Percentiles rank a stretch among this genome's conserved stretches.
Evolutionary conservation across 2,888 invertebrate species (phyloP).

Genomic region (Lithophane semibrunnea): DNA sequence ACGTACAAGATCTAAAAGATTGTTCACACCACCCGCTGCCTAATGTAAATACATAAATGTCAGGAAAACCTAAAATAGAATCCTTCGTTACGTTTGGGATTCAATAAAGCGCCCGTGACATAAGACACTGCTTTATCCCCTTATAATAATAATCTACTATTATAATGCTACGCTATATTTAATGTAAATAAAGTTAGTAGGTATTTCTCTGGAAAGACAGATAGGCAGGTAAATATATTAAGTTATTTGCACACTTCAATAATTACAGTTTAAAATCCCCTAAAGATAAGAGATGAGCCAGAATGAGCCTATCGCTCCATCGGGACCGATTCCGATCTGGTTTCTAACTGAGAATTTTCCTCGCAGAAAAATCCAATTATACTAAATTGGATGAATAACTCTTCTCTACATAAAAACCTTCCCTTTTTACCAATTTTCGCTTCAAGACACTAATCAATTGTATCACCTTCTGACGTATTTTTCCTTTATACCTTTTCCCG

Average conservation of each 20-base stretch:
- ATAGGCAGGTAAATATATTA: not conserved
- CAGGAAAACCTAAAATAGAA: too few species aligned
- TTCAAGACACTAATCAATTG: slow-evolving; percentile 36
- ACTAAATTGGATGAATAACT: slow-evolving; percentile 44
- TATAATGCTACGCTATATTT: not conserved
- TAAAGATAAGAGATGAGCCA: not conserved
- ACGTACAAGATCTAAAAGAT: too few species aligned
- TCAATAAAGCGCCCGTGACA: too few species aligned
- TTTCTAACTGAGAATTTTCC: slow-evolving; percentile 16
- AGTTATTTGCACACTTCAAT: not conserved
- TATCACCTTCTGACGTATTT: slow-evolving; percentile 43
- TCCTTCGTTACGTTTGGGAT: too few species aligned
- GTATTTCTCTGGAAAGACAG: not conserved
- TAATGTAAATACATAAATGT: too few species aligned
- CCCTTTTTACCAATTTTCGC: slow-evolving; percentile 35
- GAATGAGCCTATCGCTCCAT: not conserved
- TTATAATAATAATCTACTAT: too few species aligned
- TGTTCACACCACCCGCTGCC: too few species aligned
- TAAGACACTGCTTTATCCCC: too few species aligned
- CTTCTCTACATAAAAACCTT: slow-evolving; percentile 20
- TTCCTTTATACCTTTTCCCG: not conserved
- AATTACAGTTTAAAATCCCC: slow-evolving; percentile 17
- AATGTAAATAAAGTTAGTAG: not conserved
- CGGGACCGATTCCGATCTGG: slow-evolving; percentile 5
- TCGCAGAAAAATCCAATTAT: slow-evolving; percentile 55